phyloP scores from a whole-genome alignment of 1,140 invertebrate species.

The Drosophila nigrodunni region DNA sequence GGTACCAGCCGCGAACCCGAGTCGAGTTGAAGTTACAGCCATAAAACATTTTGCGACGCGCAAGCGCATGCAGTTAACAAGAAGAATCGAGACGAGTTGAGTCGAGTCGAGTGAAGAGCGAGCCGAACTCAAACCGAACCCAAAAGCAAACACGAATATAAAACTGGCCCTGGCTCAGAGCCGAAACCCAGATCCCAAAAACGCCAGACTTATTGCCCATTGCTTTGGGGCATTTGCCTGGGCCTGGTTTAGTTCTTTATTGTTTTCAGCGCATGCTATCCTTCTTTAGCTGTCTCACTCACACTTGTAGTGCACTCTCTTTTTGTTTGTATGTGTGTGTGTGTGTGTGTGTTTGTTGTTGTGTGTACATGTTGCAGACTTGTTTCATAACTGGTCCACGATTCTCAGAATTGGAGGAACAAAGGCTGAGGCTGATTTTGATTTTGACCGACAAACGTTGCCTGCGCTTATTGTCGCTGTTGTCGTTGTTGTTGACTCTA shows the following conservation, averaged over 20 bases:
- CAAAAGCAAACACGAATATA: background rate
- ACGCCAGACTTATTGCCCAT: constrained; percentile 24
- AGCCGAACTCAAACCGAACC: constrained; percentile 13
- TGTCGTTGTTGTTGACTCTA: constrained; percentile 51
- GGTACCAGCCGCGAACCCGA: constrained; percentile 58
- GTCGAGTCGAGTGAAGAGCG: background rate
- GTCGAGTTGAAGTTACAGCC: constrained; percentile 39
- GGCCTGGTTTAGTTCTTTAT: constrained; percentile 75
- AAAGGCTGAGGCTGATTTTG: constrained; percentile 82
- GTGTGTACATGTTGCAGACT: constrained; percentile 76
- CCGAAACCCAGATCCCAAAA: constrained; percentile 4
- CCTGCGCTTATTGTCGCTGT: constrained; percentile 56
- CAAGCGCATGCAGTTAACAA: constrained; percentile 74
- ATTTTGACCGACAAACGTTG: constrained; percentile 84
- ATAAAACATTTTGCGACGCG: constrained; percentile 69
- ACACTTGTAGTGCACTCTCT: background rate
- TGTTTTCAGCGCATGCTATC: constrained; percentile 59
- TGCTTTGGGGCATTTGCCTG: constrained; percentile 40
- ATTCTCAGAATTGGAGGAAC: constrained; percentile 80
- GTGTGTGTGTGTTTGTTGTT: constrained; percentile 34
- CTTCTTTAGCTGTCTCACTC: constrained; percentile 19
- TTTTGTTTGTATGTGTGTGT: background rate
- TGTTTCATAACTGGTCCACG: constrained; percentile 84
- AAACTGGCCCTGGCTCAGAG: constrained; percentile 51
- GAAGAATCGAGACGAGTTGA: constrained; percentile 12